phyloP scores from a whole-genome alignment of 53 echinoderm and acorn worm genomes.

The Luidia sarsii region DNA sequence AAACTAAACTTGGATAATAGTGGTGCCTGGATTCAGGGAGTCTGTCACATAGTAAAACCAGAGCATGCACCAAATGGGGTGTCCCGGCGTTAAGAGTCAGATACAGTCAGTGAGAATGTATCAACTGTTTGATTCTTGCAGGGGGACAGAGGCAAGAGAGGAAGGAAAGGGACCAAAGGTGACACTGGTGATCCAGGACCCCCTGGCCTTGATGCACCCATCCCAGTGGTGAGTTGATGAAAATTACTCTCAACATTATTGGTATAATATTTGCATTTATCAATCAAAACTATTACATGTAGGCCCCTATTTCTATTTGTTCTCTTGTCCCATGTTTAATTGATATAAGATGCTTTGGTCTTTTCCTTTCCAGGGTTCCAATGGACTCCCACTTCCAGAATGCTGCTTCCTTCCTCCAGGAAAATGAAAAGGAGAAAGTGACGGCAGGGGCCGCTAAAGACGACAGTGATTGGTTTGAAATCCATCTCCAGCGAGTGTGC shows the following conservation, averaged over 20 bases:
- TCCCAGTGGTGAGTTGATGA: conserved; percentile 91
- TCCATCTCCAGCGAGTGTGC: neutral
- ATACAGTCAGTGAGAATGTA: too few species aligned
- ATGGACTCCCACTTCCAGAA: conserved; percentile 86
- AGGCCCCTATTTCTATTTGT: too few species aligned
- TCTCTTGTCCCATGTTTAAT: neutral
- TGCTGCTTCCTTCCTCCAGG: conserved; percentile 71
- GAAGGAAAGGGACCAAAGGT: conserved; percentile 55
- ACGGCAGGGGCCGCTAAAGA: neutral
- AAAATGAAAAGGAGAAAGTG: too few species aligned
- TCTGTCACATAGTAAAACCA: too few species aligned
- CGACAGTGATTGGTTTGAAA: neutral
- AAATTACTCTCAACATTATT: too few species aligned
- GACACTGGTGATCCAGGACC: conserved; percentile 54
- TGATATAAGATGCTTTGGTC: neutral
- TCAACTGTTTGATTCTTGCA: neutral
- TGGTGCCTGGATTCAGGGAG: too few species aligned
- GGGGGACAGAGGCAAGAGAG: conserved; percentile 58
- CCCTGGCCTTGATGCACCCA: conserved; percentile 88
- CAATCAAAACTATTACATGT: too few species aligned
- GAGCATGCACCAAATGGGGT: too few species aligned
- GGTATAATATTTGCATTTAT: too few species aligned
- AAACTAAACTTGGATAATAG: too few species aligned
- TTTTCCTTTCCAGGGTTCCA: conserved; percentile 65
- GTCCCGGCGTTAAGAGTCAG: too few species aligned